These are phyloP conservation scores for Labeo catla DNA, from an alignment of 2,113 vertebrate genomes.

Conservation along the genomic window DNA sequence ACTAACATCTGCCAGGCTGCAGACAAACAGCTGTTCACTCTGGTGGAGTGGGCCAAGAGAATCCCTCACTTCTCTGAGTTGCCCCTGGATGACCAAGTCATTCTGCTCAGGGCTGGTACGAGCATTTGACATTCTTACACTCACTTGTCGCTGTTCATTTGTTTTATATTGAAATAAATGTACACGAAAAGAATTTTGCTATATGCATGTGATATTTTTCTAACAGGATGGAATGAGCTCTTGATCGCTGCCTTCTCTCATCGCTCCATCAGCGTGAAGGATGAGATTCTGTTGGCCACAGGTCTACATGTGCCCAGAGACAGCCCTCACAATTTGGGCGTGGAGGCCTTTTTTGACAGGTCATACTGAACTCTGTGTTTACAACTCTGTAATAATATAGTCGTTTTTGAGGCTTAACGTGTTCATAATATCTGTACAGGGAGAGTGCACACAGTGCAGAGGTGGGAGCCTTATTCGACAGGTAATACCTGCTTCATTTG, in stretches of 20 bases:
- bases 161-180: background rate
- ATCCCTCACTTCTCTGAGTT: conserved; percentile 96
- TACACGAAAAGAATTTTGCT: background rate
- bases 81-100: conserved; percentile 97
- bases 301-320: conserved; percentile 86
- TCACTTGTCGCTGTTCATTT: background rate
- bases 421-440: conserved; percentile 58
- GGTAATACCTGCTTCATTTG: conserved; percentile 71
- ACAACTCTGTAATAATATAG: background rate
- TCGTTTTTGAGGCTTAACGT: conserved; percentile 9
- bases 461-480: conserved; percentile 97
- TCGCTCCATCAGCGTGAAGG: conserved; percentile 88
- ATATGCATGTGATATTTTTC: background rate
- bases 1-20: conserved; percentile 98
- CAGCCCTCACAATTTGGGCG: conserved; percentile 83
- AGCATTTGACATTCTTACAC: background rate
- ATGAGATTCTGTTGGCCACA: conserved; percentile 87
- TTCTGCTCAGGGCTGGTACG: conserved; percentile 91
- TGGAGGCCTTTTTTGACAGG: conserved; percentile 91
- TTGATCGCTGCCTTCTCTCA: conserved; percentile 93
- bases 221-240: conserved; percentile 89
- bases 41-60: conserved; percentile 98
- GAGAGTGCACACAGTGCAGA: conserved; percentile 94
- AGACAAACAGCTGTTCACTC: conserved; percentile 97
- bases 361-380: conserved; percentile 50